Conservation (phyloP, 2,797 vertebrate species). For the Phalanger gymnotis region DNA sequence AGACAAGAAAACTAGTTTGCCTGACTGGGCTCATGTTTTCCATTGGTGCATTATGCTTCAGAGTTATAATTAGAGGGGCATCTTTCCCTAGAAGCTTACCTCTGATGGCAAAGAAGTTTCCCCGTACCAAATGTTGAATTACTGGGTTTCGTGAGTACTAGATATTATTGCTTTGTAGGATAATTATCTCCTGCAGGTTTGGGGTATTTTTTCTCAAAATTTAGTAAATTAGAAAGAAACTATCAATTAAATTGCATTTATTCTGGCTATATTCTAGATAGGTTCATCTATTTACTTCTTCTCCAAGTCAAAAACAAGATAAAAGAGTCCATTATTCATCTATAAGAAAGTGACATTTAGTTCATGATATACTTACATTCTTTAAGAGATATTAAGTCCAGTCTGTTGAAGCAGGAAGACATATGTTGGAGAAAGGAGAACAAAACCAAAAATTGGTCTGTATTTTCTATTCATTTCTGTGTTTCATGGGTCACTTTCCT, state of each 20-base stretch:
- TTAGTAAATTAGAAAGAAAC: not conserved
- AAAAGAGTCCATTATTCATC: not conserved
- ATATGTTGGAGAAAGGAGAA: not conserved
- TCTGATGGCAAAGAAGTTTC: slow-evolving; percentile 77
- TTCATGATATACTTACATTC: not conserved
- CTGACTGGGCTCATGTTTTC: slow-evolving; percentile 79
- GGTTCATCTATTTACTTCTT: not conserved
- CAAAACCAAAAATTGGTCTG: not conserved
- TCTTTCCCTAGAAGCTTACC: slow-evolving; percentile 69
- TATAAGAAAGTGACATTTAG: not conserved
- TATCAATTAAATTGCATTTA: not conserved
- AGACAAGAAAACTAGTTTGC: slow-evolving; percentile 69
- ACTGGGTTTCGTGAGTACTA: slow-evolving; percentile 27
- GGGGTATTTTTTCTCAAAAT: not conserved
- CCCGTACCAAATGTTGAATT: not conserved
- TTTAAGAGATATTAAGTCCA: not conserved
- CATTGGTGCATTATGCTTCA: slow-evolving; percentile 77
- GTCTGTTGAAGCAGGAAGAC: not conserved
- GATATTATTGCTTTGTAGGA: not conserved
- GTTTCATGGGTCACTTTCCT: not conserved
- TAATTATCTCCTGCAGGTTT: not conserved
- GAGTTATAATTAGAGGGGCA: slow-evolving; percentile 76
- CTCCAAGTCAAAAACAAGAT: slow-evolving; percentile 24
- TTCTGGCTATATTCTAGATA: not conserved
- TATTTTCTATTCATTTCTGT: not conserved